Percentiles rank a stretch among this genome's conserved stretches.
Conservation (phyloP, 1,140 invertebrate genomes). For the Penaeus indicus region DNA sequence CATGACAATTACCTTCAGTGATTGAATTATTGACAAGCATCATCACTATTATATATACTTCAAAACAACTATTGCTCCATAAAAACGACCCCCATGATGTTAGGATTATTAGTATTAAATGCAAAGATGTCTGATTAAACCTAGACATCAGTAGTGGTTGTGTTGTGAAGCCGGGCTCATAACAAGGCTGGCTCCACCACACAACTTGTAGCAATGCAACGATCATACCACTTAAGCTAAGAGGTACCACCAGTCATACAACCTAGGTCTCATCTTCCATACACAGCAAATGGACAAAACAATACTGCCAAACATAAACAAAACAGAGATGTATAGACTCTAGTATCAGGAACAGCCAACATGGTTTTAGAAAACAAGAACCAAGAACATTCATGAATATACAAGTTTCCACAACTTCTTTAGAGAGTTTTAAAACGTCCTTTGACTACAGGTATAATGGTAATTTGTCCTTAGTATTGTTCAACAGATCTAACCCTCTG, state of each 20-base stretch:
- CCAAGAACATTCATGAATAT: conserved; percentile 67
- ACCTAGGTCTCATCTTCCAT: conserved; percentile 62
- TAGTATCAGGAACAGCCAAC: conserved; percentile 67
- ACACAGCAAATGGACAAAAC: conserved; percentile 66
- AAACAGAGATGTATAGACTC: conserved; percentile 66
- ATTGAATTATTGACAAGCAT: conserved; percentile 63
- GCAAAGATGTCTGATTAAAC: conserved; percentile 61
- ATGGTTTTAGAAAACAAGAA: conserved; percentile 67
- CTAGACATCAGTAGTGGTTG: conserved; percentile 60
- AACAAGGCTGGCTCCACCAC: conserved; percentile 57
- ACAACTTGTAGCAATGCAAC: conserved; percentile 62
- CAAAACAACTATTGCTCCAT: conserved; percentile 65
- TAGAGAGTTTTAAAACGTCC: conserved; percentile 64
- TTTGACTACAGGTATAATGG: conserved; percentile 66
- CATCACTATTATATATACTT: conserved; percentile 65
- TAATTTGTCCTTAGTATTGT: conserved; percentile 67
- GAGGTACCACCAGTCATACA: conserved; percentile 62
- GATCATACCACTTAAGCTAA: conserved; percentile 64
- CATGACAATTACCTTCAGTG: conserved; percentile 62
- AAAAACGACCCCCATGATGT: conserved; percentile 63
- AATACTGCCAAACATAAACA: conserved; percentile 67
- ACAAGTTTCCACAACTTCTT: conserved; percentile 67
- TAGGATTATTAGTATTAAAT: conserved; percentile 65
- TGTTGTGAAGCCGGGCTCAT: conserved; percentile 58
- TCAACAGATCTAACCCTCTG: conserved; percentile 67